Percentiles rank a stretch among this genome's conserved stretches.
phyloP scores from a whole-genome alignment of 2,797 vertebrate species.

The Fundulus diaphanus region DNA sequence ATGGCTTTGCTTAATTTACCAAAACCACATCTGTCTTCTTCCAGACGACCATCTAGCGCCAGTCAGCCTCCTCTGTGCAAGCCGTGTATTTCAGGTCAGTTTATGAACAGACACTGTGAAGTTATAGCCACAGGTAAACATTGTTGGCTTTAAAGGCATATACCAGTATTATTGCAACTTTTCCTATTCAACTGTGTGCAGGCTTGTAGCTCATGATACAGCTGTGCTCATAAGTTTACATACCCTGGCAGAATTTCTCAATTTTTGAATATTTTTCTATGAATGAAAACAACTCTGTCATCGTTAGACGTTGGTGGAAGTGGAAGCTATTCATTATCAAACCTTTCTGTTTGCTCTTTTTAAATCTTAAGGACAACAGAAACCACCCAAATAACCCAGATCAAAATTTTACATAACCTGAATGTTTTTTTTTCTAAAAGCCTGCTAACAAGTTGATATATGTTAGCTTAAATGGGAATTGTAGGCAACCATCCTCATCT shows the following conservation, averaged over 20 bases:
- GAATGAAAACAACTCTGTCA: neutral
- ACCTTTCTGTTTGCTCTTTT: neutral
- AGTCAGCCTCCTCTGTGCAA: slow-evolving; percentile 81
- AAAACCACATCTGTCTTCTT: slow-evolving; percentile 23
- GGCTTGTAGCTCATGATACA: neutral
- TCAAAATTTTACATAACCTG: neutral
- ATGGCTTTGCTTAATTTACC: slow-evolving; percentile 13
- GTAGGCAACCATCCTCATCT: too few species aligned
- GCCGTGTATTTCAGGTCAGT: slow-evolving; percentile 80
- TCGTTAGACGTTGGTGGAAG: neutral
- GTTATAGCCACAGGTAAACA: neutral
- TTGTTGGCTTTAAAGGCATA: neutral
- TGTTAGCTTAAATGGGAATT: too few species aligned
- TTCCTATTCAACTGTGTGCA: neutral
- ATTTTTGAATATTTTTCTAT: neutral
- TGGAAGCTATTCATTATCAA: neutral
- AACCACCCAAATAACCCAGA: neutral
- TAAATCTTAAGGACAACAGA: neutral
- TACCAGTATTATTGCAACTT: neutral
- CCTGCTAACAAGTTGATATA: too few species aligned
- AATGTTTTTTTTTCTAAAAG: neutral
- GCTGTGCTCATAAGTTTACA: neutral
- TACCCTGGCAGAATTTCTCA: neutral
- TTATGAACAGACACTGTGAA: neutral
- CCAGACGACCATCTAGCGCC: slow-evolving; percentile 78